Evolutionary conservation across 2,888 invertebrate species (phyloP).

Genomic region (Philopedon plagiatum): DNA sequence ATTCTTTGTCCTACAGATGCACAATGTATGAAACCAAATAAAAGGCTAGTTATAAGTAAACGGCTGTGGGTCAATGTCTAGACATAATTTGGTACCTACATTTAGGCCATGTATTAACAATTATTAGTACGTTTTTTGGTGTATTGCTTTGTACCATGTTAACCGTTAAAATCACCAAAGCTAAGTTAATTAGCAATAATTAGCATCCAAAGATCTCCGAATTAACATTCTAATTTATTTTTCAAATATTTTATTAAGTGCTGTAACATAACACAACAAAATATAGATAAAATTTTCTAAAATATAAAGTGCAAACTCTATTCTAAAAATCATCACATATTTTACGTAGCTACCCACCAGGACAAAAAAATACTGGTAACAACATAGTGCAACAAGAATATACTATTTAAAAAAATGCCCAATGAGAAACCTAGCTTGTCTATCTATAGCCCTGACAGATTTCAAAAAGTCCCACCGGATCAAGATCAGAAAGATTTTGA

Average conservation of each 20-base stretch:
- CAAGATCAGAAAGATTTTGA: neutral
- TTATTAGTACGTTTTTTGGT: too few relatives aligned
- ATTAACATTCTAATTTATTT: neutral
- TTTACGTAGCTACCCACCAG: conserved; percentile 12
- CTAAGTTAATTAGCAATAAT: neutral
- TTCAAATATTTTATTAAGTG: conserved; percentile 9
- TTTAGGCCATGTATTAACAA: too few relatives aligned
- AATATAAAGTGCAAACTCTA: conserved; percentile 13
- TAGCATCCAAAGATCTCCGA: neutral
- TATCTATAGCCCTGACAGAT: neutral
- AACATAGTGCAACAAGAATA: neutral
- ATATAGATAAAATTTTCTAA: neutral
- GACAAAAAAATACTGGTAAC: neutral
- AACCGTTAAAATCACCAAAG: too few relatives aligned
- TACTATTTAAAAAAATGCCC: neutral
- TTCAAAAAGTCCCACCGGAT: neutral
- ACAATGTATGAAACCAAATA: too few relatives aligned
- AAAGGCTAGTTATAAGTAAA: too few relatives aligned
- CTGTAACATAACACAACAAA: neutral
- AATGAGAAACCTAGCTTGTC: neutral
- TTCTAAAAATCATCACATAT: conserved; percentile 18
- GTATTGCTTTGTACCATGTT: too few relatives aligned
- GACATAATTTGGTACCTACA: too few relatives aligned
- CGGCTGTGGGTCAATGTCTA: too few relatives aligned
- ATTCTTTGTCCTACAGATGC: too few relatives aligned